These are phyloP conservation scores for Paraescarpia echinospica DNA, from an alignment of 1,140 invertebrate genomes.

Conservation along the genomic window DNA sequence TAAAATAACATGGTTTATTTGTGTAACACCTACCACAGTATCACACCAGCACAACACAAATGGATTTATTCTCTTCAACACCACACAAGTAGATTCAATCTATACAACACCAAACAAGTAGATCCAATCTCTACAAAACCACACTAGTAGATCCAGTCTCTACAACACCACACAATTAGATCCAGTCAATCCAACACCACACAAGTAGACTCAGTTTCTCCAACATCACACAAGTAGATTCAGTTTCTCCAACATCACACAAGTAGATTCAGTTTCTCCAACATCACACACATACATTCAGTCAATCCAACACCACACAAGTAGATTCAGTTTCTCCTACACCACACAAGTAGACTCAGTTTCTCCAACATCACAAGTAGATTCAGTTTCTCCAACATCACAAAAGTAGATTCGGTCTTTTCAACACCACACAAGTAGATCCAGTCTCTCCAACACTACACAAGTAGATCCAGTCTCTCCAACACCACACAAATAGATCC, in stretches of 20 bases:
- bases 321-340: not conserved
- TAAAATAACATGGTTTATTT: not conserved
- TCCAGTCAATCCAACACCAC: too few relatives aligned
- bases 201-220: too few relatives aligned
- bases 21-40: not conserved
- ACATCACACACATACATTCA: too few relatives aligned
- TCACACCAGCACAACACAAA: too few relatives aligned
- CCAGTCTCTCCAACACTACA: too few relatives aligned
- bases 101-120: not conserved
- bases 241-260: too few relatives aligned
- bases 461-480: too few relatives aligned
- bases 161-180: not conserved
- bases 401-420: not conserved
- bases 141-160: not conserved
- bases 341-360: not conserved
- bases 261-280: not conserved
- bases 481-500: too few relatives aligned
- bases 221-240: too few relatives aligned
- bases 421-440: not conserved
- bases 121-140: not conserved
- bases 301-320: too few relatives aligned
- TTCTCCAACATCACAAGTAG: not conserved
- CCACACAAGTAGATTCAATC: not conserved
- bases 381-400: not conserved
- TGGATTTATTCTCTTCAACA: not conserved